Conservation (phyloP, 1,140 invertebrate genomes). For the Drosophila kepulauana region DNA sequence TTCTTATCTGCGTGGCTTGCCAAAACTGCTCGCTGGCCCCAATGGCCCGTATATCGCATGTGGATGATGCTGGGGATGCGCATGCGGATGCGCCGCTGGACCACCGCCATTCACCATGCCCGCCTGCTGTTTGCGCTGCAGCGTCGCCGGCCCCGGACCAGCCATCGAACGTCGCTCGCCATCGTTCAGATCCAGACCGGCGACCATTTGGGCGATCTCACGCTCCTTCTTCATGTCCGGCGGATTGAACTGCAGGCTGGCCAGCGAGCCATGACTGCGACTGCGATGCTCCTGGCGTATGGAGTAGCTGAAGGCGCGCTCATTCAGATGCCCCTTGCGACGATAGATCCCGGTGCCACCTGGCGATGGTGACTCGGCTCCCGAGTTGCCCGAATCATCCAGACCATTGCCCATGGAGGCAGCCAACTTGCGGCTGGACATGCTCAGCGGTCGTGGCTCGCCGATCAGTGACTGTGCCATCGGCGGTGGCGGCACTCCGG, state of each 20-base stretch:
- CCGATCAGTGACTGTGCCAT: constrained; percentile 74
- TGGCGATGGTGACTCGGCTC: constrained; percentile 89
- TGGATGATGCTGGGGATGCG: constrained; percentile 55
- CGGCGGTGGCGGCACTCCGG: constrained; percentile 57
- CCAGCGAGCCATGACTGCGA: constrained; percentile 94
- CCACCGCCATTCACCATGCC: constrained; percentile 56
- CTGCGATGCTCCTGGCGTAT: constrained; percentile 96
- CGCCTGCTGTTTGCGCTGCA: constrained; percentile 74
- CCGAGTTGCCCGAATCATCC: constrained; percentile 87
- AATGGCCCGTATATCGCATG: constrained; percentile 73
- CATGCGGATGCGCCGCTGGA: constrained; percentile 33
- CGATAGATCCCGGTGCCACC: constrained; percentile 95
- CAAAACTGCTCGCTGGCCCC: constrained; percentile 74
- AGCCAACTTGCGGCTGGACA: constrained; percentile 86
- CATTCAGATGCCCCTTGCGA: constrained; percentile 96
- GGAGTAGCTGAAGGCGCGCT: constrained; percentile 96
- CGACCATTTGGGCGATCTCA: constrained; percentile 96
- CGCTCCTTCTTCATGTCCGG: constrained; percentile 94
- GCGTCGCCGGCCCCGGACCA: constrained; percentile 49
- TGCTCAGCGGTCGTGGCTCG: constrained; percentile 73
- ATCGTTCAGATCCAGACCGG: constrained; percentile 93
- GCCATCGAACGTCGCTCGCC: constrained; percentile 66
- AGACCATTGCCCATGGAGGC: constrained; percentile 86
- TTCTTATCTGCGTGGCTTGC: constrained; percentile 80
- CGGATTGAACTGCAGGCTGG: constrained; percentile 93